Conservation (phyloP, 2,113 vertebrate genomes). For the Tenebrosternarchus preto region DNA sequence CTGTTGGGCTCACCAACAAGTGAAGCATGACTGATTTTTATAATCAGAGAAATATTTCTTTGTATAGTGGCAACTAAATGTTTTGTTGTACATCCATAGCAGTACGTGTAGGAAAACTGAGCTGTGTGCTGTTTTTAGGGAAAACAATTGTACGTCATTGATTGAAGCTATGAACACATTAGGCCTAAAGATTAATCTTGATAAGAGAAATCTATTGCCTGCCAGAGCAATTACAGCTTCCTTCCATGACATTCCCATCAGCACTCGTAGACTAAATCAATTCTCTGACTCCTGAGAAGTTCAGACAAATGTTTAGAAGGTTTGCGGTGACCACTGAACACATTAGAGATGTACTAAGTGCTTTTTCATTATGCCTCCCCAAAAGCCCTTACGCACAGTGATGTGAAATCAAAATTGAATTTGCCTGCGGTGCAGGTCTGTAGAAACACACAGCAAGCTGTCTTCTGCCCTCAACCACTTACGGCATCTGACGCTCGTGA, state of each 20-base stretch:
- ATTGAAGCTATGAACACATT: constrained; percentile 20
- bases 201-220: constrained; percentile 29
- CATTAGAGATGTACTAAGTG: constrained; percentile 3
- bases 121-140: not conserved
- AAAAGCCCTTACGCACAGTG: constrained; percentile 1
- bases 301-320: not conserved
- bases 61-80: not conserved
- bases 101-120: not conserved
- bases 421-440: constrained; percentile 33
- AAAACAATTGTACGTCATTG: constrained; percentile 10
- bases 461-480: constrained; percentile 57
- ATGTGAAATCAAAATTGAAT: constrained; percentile 19
- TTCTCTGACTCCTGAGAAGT: not conserved
- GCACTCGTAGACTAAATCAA: not conserved
- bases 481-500: constrained; percentile 56
- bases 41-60: not conserved
- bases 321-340: constrained; percentile 18
- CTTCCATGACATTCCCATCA: constrained; percentile 16
- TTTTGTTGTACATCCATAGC: not conserved
- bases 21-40: not conserved
- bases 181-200: constrained; percentile 18
- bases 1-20: not conserved
- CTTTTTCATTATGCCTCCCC: constrained; percentile 19
- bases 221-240: constrained; percentile 21
- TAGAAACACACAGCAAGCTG: constrained; percentile 12